Conservation (phyloP, 2,888 invertebrate genomes). For the Agonopterix subpropinquella region DNA sequence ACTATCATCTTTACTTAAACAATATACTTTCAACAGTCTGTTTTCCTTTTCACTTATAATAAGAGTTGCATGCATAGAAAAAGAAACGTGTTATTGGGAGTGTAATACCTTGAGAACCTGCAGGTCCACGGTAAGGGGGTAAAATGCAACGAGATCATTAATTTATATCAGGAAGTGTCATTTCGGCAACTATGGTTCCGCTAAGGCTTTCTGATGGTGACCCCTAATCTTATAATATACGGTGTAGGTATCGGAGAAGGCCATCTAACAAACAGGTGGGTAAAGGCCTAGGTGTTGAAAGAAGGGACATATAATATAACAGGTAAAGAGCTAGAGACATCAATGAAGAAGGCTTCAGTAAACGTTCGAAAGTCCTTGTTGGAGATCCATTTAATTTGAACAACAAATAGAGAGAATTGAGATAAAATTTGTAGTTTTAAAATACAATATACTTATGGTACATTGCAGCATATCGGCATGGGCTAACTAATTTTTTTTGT, state of each 20-base stretch:
- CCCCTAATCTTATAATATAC: conserved; percentile 54
- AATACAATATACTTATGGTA: no score
- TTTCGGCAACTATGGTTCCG: conserved; percentile 39
- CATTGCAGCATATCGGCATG: no score
- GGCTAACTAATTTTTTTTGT: no score
- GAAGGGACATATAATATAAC: conserved; percentile 55
- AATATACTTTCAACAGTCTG: neutral
- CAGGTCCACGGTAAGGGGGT: conserved; percentile 71
- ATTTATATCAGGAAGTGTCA: conserved; percentile 63
- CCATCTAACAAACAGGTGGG: neutral
- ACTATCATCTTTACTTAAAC: no score
- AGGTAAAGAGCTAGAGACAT: conserved; percentile 47
- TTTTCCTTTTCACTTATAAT: conserved; percentile 30
- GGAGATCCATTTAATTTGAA: conserved; percentile 29
- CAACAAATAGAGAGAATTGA: conserved; percentile 36
- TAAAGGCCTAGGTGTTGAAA: conserved; percentile 13
- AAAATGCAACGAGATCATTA: conserved; percentile 71
- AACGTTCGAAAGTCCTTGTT: conserved; percentile 33
- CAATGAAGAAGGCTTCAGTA: conserved; percentile 48
- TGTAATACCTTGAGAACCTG: conserved; percentile 78
- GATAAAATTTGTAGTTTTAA: conserved; percentile 1
- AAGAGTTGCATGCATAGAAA: conserved; percentile 61
- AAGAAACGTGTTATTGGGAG: conserved; percentile 67
- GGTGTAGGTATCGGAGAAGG: conserved; percentile 17
- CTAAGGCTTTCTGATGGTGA: conserved; percentile 52